phyloP scores from a whole-genome alignment of 2,113 vertebrate species.

The Cygnus atratus region DNA sequence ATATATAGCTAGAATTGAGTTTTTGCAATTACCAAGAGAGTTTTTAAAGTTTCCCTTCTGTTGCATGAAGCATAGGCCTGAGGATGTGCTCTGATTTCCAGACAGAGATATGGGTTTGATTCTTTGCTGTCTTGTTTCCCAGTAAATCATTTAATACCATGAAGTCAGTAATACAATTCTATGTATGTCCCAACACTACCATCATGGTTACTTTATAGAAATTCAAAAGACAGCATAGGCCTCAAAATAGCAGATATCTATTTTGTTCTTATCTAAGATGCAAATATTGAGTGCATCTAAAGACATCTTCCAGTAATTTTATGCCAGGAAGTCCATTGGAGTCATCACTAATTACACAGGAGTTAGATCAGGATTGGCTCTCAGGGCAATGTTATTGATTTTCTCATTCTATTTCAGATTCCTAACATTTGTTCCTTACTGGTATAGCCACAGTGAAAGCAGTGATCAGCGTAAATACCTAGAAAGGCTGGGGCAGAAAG shows the following conservation, averaged over 20 bases:
- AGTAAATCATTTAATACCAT: neutral
- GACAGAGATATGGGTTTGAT: neutral
- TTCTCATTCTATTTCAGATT: neutral
- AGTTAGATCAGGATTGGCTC: neutral
- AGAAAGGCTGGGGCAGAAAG: neutral
- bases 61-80: neutral
- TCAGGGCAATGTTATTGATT: constrained; percentile 17
- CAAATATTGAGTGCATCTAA: neutral
- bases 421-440: neutral
- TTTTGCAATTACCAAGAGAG: neutral
- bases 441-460: neutral
- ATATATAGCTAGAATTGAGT: rapidly evolving
- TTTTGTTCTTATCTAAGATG: neutral
- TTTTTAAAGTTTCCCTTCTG: neutral
- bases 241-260: neutral
- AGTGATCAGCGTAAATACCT: neutral
- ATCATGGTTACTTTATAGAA: neutral
- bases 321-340: neutral
- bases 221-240: neutral
- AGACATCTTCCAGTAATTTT: neutral
- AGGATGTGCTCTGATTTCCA: neutral
- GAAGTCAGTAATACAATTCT: neutral
- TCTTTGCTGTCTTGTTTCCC: neutral
- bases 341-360: neutral
- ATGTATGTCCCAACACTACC: neutral